Base-by-base conservation (phyloP, 2,888 invertebrate species). In the Pterostichus madidus region DNA sequence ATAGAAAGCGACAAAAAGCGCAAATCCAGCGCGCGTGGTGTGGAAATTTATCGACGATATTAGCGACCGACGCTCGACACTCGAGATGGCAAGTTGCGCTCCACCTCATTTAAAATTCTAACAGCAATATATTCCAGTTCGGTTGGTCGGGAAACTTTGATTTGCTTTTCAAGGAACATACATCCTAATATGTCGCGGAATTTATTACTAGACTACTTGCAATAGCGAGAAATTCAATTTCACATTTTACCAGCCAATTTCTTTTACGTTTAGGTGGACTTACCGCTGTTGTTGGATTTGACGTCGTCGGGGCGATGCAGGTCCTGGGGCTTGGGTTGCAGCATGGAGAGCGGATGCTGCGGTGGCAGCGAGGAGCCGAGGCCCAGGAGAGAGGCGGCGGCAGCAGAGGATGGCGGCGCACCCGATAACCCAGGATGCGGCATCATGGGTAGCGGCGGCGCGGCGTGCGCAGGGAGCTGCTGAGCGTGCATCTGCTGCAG, bases 401-500 rank as follows among this genome's bases (percentile, higher is more conserved):
- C 93, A 39, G 91, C 93, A 79, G 90, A 89, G 83, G 90, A 89
- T 1, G 91, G 91, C 8, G 92, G 92, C 10, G 91, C 91, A 24
- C 92, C 92, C 4, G 91, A 92, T 71, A 93, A 88, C 24, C 93
- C 93, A 3, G 94, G 94, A 90, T 94, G 94, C 56, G 93, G 93
- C 90, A 93, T 93, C 91, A 96, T 93, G 68, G 93, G 93, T 84
- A 93, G 90, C n/a, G 95, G 94, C 56, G 95, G 94, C 77, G 95
- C 95, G 64, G 94, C 93, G 84, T 94, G 94, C 83, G 94, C 92
- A 15, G 92, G 92, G 85, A 96, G 95, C 84, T 93, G 89, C 87
- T 97, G 97, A 46, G 96, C 97, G 90, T 97, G 97, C 96, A 97
- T 97, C 91, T 97, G 97, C 91, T 97, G 97, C 90, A 97, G 92